Percentiles rank a stretch among this genome's conserved stretches.
Evolutionary conservation across 2,113 vertebrate genomes (phyloP).

Genomic region (Cyrtonyx montezumae): DNA sequence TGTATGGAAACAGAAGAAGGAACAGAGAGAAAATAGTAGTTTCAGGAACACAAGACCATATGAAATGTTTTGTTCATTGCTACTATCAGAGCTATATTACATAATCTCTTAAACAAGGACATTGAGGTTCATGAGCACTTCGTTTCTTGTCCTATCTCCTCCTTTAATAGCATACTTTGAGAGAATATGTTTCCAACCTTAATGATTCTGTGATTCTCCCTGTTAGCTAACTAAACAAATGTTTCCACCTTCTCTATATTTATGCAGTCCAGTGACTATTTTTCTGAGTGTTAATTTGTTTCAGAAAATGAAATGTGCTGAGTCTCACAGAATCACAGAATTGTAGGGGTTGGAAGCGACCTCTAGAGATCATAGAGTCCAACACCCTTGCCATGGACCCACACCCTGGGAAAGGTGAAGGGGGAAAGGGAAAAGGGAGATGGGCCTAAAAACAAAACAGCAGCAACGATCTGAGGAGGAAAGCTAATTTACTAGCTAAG

Average conservation of each 20-base stretch:
- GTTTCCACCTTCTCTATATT: neutral
- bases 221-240: neutral
- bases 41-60: neutral
- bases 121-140: neutral
- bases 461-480: too few species aligned
- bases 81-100: neutral
- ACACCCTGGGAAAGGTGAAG: too few species aligned
- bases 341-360: too few species aligned
- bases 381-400: too few species aligned
- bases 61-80: neutral
- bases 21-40: accelerated
- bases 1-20: neutral
- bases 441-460: too few species aligned
- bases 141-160: neutral
- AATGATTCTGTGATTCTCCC: too few species aligned
- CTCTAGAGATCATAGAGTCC: too few species aligned
- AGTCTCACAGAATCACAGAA: neutral
- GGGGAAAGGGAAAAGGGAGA: too few species aligned
- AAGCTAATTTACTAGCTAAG: too few species aligned
- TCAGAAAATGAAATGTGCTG: neutral
- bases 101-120: neutral
- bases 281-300: neutral
- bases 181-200: neutral
- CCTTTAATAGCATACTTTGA: neutral
- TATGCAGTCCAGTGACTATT: neutral